These are phyloP conservation scores for Melinopterus prodromus DNA, from an alignment of 2,888 invertebrate genomes.

Conservation along the genomic window DNA sequence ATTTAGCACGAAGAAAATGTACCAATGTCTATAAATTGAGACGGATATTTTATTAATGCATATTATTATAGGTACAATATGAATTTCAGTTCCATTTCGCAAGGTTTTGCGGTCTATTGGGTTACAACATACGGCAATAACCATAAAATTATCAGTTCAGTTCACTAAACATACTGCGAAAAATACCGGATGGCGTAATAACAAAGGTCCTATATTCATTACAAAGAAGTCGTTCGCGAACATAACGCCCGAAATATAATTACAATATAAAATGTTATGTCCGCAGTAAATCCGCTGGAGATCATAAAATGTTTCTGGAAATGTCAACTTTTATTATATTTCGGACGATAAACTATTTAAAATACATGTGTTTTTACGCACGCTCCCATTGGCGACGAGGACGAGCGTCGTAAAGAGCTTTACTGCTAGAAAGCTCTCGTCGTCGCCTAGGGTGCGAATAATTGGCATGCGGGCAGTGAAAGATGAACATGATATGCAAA, in stretches of 20 bases:
- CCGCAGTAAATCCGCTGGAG: slow-evolving; percentile 32
- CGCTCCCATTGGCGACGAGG: slow-evolving; percentile 27
- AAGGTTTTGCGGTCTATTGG: neutral
- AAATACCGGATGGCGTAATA: neutral
- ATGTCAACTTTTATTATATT: slow-evolving; percentile 33
- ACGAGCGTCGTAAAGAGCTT: slow-evolving; percentile 30
- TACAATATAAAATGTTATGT: slow-evolving; percentile 33
- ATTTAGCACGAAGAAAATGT: no score
- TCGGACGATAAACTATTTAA: slow-evolving; percentile 31
- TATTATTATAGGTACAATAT: no score
- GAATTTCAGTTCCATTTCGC: neutral
- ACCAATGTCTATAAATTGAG: no score
- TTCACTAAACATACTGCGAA: neutral
- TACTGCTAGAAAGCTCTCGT: neutral
- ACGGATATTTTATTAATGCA: no score
- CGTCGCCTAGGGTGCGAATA: neutral
- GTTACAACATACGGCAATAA: neutral
- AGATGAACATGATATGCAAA: neutral
- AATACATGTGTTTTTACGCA: slow-evolving; percentile 33
- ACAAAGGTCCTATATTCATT: slow-evolving; percentile 14
- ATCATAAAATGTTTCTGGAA: slow-evolving; percentile 33
- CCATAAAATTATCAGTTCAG: neutral
- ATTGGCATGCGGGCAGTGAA: neutral
- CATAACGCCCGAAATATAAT: slow-evolving; percentile 26
- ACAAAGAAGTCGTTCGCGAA: slow-evolving; percentile 23